Evolutionary conservation across 2,113 vertebrate genomes (phyloP).

Genomic region (Hyperoodon ampullatus): DNA sequence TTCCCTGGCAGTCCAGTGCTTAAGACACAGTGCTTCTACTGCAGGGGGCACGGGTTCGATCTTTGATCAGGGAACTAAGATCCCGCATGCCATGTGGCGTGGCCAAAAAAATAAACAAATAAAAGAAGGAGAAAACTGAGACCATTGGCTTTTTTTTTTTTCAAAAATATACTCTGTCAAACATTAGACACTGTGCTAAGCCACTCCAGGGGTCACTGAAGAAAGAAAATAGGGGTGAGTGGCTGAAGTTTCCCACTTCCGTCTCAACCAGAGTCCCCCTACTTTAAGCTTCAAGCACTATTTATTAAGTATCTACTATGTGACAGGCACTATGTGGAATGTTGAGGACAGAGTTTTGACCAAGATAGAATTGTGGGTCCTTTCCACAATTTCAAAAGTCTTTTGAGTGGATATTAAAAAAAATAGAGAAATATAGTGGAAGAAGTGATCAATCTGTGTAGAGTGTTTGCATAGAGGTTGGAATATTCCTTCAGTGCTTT

Average conservation of each 20-base stretch:
- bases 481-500: neutral
- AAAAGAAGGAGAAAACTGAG: neutral
- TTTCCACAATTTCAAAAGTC: neutral
- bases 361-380: neutral
- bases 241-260: neutral
- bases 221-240: neutral
- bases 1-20: too few species aligned
- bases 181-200: neutral
- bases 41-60: too few species aligned
- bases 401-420: neutral
- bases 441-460: neutral
- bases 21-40: too few species aligned
- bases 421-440: neutral
- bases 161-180: neutral
- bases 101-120: too few species aligned
- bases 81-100: too few species aligned
- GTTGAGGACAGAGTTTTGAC: neutral
- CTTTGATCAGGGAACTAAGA: too few species aligned
- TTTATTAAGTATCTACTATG: neutral
- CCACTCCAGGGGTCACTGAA: rapidly evolving
- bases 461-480: neutral
- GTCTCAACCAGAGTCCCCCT: neutral
- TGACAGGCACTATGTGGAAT: neutral
- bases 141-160: neutral
- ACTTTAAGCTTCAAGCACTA: neutral